A percentile compares a stretch with the other conserved stretches of the same genome.
Conservation (phyloP, 2,888 invertebrate genomes). For the Pachymerium ferrugineum region DNA sequence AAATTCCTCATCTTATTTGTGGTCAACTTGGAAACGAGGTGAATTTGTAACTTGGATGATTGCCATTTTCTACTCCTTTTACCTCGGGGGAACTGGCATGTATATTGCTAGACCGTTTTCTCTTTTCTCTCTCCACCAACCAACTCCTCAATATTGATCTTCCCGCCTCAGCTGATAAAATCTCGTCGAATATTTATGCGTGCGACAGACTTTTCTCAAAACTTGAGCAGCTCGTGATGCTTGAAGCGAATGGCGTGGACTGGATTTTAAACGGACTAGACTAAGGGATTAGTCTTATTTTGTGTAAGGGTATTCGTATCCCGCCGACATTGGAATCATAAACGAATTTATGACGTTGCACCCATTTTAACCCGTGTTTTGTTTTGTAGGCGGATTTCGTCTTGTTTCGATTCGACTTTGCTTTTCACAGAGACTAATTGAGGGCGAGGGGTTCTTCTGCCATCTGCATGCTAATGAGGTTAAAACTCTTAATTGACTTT, state of each 20-base stretch:
- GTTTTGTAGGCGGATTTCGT: not conserved
- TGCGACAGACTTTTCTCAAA: constrained; percentile 27
- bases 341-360: too few relatives aligned
- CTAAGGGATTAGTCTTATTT: not conserved
- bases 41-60: not conserved
- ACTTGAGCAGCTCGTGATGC: constrained; percentile 19
- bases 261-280: not conserved
- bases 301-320: not conserved
- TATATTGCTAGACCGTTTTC: constrained; percentile 8
- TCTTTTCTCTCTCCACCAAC: too few relatives aligned
- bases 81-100: not conserved
- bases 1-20: too few relatives aligned
- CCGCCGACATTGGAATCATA: not conserved
- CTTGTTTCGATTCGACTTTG: constrained; percentile 2
- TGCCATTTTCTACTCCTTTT: constrained; percentile 7
- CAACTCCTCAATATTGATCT: constrained; percentile 15
- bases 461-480: constrained; percentile 27
- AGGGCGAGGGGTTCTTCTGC: not conserved
- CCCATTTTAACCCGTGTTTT: not conserved
- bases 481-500: constrained; percentile 27
- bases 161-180: constrained; percentile 22
- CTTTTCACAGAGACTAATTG: constrained; percentile 24
- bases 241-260: constrained; percentile 7
- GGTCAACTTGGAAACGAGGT: constrained; percentile 2
- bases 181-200: constrained; percentile 27